These are phyloP conservation scores for Hippopotamyrus pictus DNA, from an alignment of 2,797 vertebrate genomes.

Conservation along the genomic window DNA sequence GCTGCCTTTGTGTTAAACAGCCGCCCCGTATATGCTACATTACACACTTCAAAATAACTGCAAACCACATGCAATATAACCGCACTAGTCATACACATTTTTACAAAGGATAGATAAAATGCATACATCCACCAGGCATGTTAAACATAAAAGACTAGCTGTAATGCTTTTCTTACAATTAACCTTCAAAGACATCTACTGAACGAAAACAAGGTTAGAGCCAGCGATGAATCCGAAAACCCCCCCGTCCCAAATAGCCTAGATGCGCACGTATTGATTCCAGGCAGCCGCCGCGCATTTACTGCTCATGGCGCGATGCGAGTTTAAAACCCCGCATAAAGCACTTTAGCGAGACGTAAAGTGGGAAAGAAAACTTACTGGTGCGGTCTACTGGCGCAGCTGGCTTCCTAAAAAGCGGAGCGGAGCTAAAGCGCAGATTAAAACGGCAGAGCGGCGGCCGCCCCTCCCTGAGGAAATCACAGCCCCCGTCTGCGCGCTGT, in stretches of 20 bases:
- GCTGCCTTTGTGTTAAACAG: neutral
- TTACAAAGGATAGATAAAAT: neutral
- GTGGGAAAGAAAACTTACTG: slow-evolving; percentile 24
- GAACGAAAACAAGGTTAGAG: neutral
- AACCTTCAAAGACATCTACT: neutral
- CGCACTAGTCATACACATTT: neutral
- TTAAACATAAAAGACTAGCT: neutral
- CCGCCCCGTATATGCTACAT: neutral
- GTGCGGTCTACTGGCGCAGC: neutral
- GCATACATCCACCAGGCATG: neutral
- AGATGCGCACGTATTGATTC: neutral
- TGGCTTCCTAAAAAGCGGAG: neutral
- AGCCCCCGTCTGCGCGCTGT: slow-evolving; percentile 66
- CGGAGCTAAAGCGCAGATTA: slow-evolving; percentile 45
- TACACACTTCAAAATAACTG: neutral
- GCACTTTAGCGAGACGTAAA: slow-evolving; percentile 32
- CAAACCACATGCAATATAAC: neutral
- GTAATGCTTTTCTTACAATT: neutral
- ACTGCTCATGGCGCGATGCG: neutral
- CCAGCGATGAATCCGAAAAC: neutral
- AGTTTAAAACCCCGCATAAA: slow-evolving; percentile 14
- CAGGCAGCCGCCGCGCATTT: neutral
- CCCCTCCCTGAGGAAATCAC: slow-evolving; percentile 75
- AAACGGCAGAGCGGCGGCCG: slow-evolving; percentile 60
- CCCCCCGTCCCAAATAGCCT: neutral